A percentile compares a stretch with the other conserved stretches of the same genome.
These are phyloP conservation scores for Cassiopea xamachana DNA, from an alignment of 30 jellyfish, hydroid and myxozoan genomes.

Conservation along the genomic window DNA sequence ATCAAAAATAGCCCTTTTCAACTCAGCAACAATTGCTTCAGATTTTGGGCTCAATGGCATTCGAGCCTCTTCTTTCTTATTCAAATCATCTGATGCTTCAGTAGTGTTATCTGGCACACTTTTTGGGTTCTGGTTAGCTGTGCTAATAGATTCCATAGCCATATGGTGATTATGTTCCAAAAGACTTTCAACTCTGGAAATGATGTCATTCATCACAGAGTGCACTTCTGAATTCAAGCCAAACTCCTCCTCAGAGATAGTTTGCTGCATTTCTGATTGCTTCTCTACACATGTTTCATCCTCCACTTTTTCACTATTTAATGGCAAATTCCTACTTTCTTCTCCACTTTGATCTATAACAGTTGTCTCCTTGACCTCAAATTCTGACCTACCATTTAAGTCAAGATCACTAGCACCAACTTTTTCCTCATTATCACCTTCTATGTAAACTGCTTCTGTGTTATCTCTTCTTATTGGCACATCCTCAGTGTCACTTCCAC, in stretches of 20 bases:
- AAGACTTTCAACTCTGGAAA: not conserved
- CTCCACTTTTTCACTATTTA: not conserved
- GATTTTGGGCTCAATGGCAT: constrained; percentile 61
- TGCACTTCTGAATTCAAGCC: not conserved
- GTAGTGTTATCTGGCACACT: not conserved
- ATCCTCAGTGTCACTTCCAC: not conserved
- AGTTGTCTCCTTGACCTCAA: not conserved
- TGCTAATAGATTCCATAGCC: not conserved
- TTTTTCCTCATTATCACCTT: not conserved
- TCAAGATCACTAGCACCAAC: not conserved
- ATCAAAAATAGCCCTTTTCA: constrained; percentile 50
- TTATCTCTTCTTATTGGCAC: not conserved
- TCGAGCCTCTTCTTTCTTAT: not conserved
- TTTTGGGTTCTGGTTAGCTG: not conserved
- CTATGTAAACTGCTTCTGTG: not conserved
- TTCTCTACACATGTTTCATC: not conserved
- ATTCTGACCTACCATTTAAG: not conserved
- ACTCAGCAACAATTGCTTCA: constrained; percentile 56
- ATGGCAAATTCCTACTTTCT: not conserved
- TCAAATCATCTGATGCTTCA: not conserved
- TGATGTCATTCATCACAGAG: not conserved
- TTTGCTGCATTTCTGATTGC: not conserved
- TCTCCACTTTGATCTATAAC: not conserved
- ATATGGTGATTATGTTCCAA: not conserved
- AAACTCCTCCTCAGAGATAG: not conserved